Base-by-base conservation (phyloP, 2,797 vertebrate species). In the Gymnoscopelus braueri region DNA sequence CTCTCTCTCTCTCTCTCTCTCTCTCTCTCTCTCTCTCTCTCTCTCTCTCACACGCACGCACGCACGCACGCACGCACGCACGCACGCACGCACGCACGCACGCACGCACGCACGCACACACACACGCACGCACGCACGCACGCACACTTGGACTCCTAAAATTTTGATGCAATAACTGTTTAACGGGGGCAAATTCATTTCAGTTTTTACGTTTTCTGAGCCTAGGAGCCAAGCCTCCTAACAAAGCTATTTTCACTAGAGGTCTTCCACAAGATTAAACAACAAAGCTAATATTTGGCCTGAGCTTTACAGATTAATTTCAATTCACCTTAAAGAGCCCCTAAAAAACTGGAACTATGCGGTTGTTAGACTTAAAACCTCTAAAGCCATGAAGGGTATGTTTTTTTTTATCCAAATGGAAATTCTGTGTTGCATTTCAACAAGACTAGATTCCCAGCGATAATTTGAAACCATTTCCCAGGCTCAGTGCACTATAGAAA, bases 361-460 rank as follows among this genome's bases (percentile, higher is more conserved):
- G n/a, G 9, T 32, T 59, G 56, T 39, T 44, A 44, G 39, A 44
- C 39, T 44, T 44, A 10, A 44, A 32, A 44, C 14, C 35, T 9
- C 7, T 19, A 60, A 44, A 60, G 15, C 35, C 10, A 39, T 32
- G 48, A 65, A 23, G 63, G n/a, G 67, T 64, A 71, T 59, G 2
- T 0, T 51, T 60, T 77, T 65, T 51, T n/a, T n/a, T 51, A 49
- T 69, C 59, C 12, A 69, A 24, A 57, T 63, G 15, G 24, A 61
- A 11, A 67, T 63, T 73, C 10, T 14, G 48, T 60, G 12, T 71
- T 62, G 52, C 7, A 9, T 78, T 66, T 76, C 50, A 65, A 58
- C 49, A 47, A 68, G 47, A 64, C 32, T 69, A 10, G 66, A 66
- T 80, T 74, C 57, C 39, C 47, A 72, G 47, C 74, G 66, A 58